phyloP scores from a whole-genome alignment of 2,888 invertebrate species.

The Mimumesa dahlbomi region DNA sequence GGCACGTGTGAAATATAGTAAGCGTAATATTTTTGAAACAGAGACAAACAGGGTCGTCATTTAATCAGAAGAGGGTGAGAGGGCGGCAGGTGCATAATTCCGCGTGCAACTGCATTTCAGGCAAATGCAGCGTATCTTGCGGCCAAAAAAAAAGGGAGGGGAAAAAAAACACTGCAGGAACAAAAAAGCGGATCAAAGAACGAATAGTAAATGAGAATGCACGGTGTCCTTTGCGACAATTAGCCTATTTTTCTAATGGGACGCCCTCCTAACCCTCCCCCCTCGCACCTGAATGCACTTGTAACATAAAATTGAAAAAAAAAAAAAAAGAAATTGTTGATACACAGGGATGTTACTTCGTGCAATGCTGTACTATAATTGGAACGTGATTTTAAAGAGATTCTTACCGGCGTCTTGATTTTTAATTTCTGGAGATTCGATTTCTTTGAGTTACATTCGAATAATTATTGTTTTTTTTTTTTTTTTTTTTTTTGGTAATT shows the following conservation, averaged over 20 bases:
- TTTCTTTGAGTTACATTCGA: neutral
- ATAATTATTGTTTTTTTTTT: too few species aligned
- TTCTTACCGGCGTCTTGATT: neutral
- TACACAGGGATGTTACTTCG: too few species aligned
- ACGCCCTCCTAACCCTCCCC: neutral
- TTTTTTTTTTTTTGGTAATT: too few species aligned
- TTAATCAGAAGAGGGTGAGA: conserved; percentile 11
- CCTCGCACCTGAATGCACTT: neutral
- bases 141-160: neutral
- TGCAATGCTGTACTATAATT: too few species aligned
- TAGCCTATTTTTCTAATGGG: conserved; percentile 28
- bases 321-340: too few species aligned
- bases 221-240: conserved; percentile 13
- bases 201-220: conserved; percentile 24
- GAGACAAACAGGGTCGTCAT: neutral
- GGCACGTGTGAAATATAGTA: too few species aligned
- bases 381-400: too few species aligned
- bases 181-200: conserved; percentile 22
- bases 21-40: neutral
- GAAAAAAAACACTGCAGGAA: conserved; percentile 10
- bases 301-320: neutral
- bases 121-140: conserved; percentile 5
- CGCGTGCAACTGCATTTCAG: conserved; percentile 7
- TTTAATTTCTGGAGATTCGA: neutral
- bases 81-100: conserved; percentile 1